Conservation (phyloP, 2,797 vertebrate species). For the Danio aesculapii region DNA sequence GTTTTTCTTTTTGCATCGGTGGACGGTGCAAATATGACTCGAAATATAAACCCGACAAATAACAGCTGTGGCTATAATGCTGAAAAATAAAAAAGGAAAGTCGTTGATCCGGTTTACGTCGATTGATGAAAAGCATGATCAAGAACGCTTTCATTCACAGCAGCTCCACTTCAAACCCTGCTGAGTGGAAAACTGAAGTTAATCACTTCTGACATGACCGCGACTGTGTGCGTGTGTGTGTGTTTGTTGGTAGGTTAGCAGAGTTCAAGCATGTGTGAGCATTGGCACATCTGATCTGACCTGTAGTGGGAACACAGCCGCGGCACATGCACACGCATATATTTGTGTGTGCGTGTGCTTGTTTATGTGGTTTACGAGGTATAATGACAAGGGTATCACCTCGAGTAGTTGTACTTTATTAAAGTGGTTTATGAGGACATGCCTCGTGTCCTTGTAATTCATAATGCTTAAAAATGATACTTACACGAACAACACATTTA, state of each 20-base stretch:
- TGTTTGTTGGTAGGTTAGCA: background rate
- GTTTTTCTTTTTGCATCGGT: background rate
- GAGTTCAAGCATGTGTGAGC: conserved; percentile 43
- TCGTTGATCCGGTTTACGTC: background rate
- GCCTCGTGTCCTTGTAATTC: no score
- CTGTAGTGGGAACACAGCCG: conserved; percentile 3
- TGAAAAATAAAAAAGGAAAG: conserved; percentile 1
- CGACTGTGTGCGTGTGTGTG: background rate
- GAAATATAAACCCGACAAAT: background rate
- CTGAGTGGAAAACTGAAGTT: conserved; percentile 13
- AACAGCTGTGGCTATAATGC: background rate
- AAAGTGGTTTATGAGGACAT: no score
- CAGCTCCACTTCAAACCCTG: background rate
- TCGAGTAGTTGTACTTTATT: no score
- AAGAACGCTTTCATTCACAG: conserved; percentile 5
- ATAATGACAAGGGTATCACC: no score
- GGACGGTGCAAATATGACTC: background rate
- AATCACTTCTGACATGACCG: conserved; percentile 36
- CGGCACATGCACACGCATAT: background rate
- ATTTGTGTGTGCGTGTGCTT: background rate
- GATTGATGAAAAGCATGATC: conserved; percentile 13
- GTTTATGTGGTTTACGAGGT: background rate
- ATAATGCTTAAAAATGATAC: no score
- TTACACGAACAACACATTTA: no score
- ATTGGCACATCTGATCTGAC: conserved; percentile 36